Evolutionary conservation across 2,113 vertebrate species (phyloP), one percentile per base, ranked within the genome.

Genomic region (Ochotona princeps): DNA sequence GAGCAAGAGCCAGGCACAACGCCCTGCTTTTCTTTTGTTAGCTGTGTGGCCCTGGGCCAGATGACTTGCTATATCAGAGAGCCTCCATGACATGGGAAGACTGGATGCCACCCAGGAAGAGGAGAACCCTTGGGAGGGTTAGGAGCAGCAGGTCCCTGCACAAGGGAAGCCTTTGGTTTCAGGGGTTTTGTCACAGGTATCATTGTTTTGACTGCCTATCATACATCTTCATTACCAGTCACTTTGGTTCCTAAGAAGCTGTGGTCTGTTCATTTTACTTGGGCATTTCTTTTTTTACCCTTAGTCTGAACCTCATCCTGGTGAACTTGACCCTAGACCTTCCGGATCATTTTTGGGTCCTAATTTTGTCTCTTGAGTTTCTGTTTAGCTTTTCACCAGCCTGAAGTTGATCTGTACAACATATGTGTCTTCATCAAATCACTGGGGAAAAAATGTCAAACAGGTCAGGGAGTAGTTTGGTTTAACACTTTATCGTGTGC

Each of bases 341-440:
- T 83, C 85, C 92, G 38, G 65, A 49, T 92, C n/a, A 4, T 60
- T 69, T 92, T 63, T 81, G 63, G 38, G n/a, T 83, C 15, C 25
- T 51, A 73, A 73, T 25, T 26, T 57, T 28, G 13, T 1, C 47
- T 25, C 23, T 18, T 84, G 63, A 49, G 23, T 70, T 91, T 91
- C 8, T 49, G 61, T 73, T 83, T 73, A 79, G 63, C 32, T 89
- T 67, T 73, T 66, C 66, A 66, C 47, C 47, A 88, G 23, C 49
- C 23, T 60, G 18, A 79, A 66, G 47, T 49, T 84, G 28, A 67
- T 78, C 44, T 61, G 26, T 30, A 89, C 28, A 92, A 84, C 28
- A 38, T 60, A 47, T 66, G 9, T 65, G 1, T 73, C 28, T 79
- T 83, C 12, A 73, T 66, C 57, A 89, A n/a, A 51, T 74, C 74